Base-by-base conservation (phyloP, 2,113 vertebrate genomes). In the Amphilophus citrinellus region DNA sequence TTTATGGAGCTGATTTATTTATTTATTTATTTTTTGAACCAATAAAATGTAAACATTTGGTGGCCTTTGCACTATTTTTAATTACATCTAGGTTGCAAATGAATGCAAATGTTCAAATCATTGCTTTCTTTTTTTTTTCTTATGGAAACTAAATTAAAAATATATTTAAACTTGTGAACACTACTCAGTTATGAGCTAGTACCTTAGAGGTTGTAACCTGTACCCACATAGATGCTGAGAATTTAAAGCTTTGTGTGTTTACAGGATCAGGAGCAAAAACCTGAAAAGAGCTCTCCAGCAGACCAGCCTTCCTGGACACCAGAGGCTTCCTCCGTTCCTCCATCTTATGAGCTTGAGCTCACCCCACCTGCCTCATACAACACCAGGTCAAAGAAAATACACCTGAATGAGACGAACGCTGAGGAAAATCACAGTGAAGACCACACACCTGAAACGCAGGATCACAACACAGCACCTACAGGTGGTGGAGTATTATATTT, bases 321-420 rank as follows among this genome's bases (percentile, higher is more conserved):
- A 24, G 32, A 30, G 20, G n/a, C 44, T 73, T 8, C 66, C 44
- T 32, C 27, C 27, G 15, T 17, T 42, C n/a, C 18, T 60, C 75
- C 35, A 18, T 42, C 30, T 0, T 60, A 0, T 27, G 35, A 77
- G 56, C 56, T 27, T 35, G n/a, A 27, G 56, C 35, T 59, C 56
- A 60, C 5, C 1, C 56, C 44, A 13, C 50, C 66, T 53, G 44
- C 32, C 10, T 32, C 66, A 73, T 17, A 53, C 27, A 17, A 71
- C 6, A 32, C 2, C 17, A 1, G 1, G 5, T 47, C 75, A 59
- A 27, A 39, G 14, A 24, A 60, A 60, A 59, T 17, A 17, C 58
- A 60, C 75, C 14, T 39, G 15, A 77, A 60, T 59, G 1, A 77
- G 56, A 59, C 3, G 0, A 20, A 20, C 2, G 20, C 76, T 20